phyloP scores from a whole-genome alignment of 2,797 vertebrate species.

The Anas bernieri region DNA sequence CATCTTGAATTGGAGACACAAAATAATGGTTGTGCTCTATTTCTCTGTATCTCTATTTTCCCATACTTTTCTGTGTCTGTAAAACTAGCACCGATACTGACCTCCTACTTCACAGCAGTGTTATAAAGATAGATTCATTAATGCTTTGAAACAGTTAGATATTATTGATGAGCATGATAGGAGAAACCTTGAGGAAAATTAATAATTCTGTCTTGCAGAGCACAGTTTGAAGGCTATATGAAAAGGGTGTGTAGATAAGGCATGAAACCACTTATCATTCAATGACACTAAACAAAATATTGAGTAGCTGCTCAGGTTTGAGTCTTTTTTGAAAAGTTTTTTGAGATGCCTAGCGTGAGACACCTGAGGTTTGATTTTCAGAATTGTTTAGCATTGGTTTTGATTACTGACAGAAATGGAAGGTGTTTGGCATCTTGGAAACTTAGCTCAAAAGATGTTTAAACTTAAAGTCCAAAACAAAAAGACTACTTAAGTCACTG shows the following conservation, averaged over 20 bases:
- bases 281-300: background rate
- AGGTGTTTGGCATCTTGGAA: background rate
- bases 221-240: constrained; percentile 24
- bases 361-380: background rate
- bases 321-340: background rate
- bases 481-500: background rate
- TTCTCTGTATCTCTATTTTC: constrained; percentile 9
- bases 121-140: constrained; percentile 46
- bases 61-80: background rate
- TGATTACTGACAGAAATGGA: background rate
- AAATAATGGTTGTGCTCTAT: background rate
- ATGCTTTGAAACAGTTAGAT: background rate
- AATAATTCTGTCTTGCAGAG: constrained; percentile 24
- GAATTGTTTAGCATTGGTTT: background rate
- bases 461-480: background rate
- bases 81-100: background rate
- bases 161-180: constrained; percentile 42
- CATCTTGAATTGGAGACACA: background rate
- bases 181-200: constrained; percentile 47
- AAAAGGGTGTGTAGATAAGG: constrained; percentile 6
- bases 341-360: background rate
- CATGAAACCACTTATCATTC: constrained; percentile 3
- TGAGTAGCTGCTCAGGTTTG: background rate
- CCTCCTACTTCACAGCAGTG: background rate
- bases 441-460: background rate